A percentile compares a stretch with the other conserved stretches of the same genome.
These are phyloP conservation scores for Drosophila trapezifrons DNA, from an alignment of 1,140 invertebrate species.

Conservation along the genomic window DNA sequence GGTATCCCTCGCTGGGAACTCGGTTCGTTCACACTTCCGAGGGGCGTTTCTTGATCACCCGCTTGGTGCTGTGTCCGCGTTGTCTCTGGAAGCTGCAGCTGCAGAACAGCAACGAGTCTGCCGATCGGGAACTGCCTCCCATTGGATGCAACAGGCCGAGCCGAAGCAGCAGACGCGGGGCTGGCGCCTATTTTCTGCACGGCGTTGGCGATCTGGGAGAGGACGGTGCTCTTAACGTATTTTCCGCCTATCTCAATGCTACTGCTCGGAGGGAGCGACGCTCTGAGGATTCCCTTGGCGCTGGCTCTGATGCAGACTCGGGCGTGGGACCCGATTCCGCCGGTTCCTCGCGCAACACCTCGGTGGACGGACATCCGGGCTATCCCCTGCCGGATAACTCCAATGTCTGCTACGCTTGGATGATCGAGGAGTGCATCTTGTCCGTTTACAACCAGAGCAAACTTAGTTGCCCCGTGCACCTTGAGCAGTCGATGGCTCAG, in stretches of 20 bases:
- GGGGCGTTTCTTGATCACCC: conserved; percentile 96
- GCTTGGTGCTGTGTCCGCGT: conserved; percentile 96
- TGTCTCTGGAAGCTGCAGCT: conserved; percentile 87
- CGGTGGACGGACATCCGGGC: conserved; percentile 90
- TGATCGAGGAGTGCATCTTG: conserved; percentile 98
- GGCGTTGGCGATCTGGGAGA: conserved; percentile 62
- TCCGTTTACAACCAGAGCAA: conserved; percentile 88
- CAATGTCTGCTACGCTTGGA: conserved; percentile 88
- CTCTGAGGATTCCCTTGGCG: conserved; percentile 76
- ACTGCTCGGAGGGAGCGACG: conserved; percentile 69
- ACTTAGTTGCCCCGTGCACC: conserved; percentile 88
- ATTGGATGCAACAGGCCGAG: conserved; percentile 52
- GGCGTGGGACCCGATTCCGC: conserved; percentile 86
- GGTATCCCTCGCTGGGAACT: conserved; percentile 98
- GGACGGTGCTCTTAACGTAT: conserved; percentile 73
- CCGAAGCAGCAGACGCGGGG: conserved; percentile 46
- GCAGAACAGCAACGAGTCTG: conserved; percentile 59
- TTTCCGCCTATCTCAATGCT: conserved; percentile 78
- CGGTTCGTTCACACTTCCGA: conserved; percentile 99
- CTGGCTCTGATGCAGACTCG: conserved; percentile 86
- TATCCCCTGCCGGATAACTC: conserved; percentile 76
- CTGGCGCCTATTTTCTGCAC: conserved; percentile 60
- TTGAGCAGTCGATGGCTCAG: conserved; percentile 86
- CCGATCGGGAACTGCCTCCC: conserved; percentile 69
- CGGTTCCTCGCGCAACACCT: conserved; percentile 91